phyloP scores from a whole-genome alignment of 2,113 vertebrate species.

The Aythya baeri region DNA sequence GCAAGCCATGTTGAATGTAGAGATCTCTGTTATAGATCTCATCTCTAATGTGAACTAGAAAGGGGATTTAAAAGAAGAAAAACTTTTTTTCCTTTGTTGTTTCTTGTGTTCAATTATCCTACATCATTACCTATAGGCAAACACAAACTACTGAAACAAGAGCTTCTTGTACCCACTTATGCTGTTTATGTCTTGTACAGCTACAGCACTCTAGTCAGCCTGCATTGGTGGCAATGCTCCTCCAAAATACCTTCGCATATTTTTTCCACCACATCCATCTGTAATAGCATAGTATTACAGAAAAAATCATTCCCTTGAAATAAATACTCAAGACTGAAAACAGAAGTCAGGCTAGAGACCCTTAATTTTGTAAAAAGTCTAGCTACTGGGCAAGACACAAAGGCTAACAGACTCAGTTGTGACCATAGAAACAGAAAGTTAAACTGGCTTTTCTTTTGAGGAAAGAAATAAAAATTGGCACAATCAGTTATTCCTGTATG shows the following conservation, averaged over 20 bases:
- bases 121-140: neutral
- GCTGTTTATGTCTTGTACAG: neutral
- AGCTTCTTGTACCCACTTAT: neutral
- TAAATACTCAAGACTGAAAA: neutral
- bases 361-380: neutral
- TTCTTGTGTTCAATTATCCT: neutral
- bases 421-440: neutral
- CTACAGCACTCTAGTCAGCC: neutral
- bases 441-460: neutral
- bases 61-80: neutral
- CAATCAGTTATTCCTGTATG: neutral
- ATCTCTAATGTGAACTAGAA: neutral
- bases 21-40: slow-evolving; percentile 5
- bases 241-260: neutral
- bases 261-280: neutral
- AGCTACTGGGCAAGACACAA: neutral
- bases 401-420: neutral
- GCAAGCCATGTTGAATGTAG: neutral
- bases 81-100: neutral
- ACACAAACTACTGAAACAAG: neutral
- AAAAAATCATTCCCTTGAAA: neutral
- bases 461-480: neutral
- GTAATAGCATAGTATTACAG: neutral
- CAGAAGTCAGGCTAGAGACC: neutral
- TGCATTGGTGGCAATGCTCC: neutral